Evolutionary conservation across 1,140 invertebrate species (phyloP), one percentile per base, ranked within the genome.

Genomic region (Euura saliciscinereae): DNA sequence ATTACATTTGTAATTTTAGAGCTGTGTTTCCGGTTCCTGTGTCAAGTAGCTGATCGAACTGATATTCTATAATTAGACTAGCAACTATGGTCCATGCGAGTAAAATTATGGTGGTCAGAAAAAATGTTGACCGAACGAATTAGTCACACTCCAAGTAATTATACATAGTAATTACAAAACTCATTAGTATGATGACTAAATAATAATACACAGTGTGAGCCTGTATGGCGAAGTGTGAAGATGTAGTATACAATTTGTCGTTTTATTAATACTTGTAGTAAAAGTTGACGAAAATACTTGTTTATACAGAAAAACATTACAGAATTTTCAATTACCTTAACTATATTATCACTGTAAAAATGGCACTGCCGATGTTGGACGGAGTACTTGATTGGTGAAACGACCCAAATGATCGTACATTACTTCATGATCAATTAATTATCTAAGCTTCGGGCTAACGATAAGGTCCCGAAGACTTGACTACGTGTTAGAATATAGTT

Each of bases 221-320:
- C 28, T 28, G 28, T 28, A 28, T 28, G 1, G 28, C 0, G 28
- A 28, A 28, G 28, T 28, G 1, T 28, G 28, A 28, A 28, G 28
- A 28, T 28, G 28, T 28, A 28, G 28, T 28, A 59, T 6, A 59
- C 13, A 59, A 59, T 8, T 59, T n/a, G 51, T 59, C 10, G 51
- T 59, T 59, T 59, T 59, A 59, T 59, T 59, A 59, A 59, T 59
- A 59, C 51, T 59, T 11, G 13, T 59, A 59, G 51, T 59, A 59
- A n/a, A 59, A 59, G 13, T 4, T 59, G 2, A 6, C 13, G 51
- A 59, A 59, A 59, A 59, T 59, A 59, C 51, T 3, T 6, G 13
- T 4, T 59, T 59, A 8, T 59, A n/a, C 13, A n/a, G 51, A 59
- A 59, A 59, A 59, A n/a, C 13, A n/a, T 59, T 5, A 8, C 6